Conservation (phyloP, 1,140 invertebrate species). For the Ericerus pela region DNA sequence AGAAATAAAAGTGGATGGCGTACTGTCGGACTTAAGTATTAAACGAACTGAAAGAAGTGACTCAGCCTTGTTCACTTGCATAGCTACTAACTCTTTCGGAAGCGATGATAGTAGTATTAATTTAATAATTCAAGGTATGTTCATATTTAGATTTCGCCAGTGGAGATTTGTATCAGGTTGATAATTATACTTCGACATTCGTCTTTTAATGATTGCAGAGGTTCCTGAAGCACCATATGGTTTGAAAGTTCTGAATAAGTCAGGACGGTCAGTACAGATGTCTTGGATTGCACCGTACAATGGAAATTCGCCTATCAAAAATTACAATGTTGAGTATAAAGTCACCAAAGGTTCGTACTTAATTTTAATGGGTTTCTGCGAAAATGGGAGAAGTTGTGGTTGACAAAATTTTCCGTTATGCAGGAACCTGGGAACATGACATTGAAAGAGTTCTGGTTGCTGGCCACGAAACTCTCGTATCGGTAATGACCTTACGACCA, state of each 20-base stretch:
- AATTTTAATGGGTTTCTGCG: background rate
- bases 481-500: conserved; percentile 74
- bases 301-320: conserved; percentile 84
- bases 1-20: conserved; percentile 70
- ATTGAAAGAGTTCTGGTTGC: conserved; percentile 72
- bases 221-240: conserved; percentile 82
- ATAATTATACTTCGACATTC: background rate
- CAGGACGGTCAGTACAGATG: conserved; percentile 73
- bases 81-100: conserved; percentile 86
- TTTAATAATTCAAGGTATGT: conserved; percentile 78
- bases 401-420: conserved; percentile 11
- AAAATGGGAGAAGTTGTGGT: background rate
- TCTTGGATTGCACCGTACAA: conserved; percentile 88
- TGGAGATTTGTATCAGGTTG: background rate
- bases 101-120: conserved; percentile 90
- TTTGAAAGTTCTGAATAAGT: conserved; percentile 79
- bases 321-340: conserved; percentile 87
- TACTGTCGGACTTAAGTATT: conserved; percentile 75
- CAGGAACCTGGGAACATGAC: conserved; percentile 48
- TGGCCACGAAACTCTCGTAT: conserved; percentile 69
- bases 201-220: conserved; percentile 43
- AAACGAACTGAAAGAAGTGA: conserved; percentile 76
- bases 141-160: background rate
- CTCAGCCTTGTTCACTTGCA: conserved; percentile 85
- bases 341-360: conserved; percentile 62